These are phyloP conservation scores for Poeciliopsis gracilis DNA, from an alignment of 2,797 vertebrate species.

Conservation along the genomic window DNA sequence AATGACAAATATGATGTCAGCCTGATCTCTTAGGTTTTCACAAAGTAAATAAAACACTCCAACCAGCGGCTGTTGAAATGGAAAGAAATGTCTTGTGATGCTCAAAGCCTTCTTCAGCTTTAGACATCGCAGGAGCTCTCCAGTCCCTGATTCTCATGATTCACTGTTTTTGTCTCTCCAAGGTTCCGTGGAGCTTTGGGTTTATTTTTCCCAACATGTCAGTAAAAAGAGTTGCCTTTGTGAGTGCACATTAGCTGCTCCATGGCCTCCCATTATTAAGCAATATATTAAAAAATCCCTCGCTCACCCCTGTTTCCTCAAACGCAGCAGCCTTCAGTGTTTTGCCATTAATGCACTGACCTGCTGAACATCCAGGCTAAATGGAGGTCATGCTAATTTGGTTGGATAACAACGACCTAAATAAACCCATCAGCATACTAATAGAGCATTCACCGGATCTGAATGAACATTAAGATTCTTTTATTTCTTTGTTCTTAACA, in stretches of 20 bases:
- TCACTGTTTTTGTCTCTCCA: slow-evolving; percentile 22
- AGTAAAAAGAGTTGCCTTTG: slow-evolving; percentile 5
- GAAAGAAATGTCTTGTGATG: background rate
- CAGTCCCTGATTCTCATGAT: slow-evolving; percentile 7
- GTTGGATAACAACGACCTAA: slow-evolving; percentile 50
- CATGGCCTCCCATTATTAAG: slow-evolving; percentile 31
- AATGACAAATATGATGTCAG: slow-evolving; percentile 7
- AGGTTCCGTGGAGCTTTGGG: slow-evolving; percentile 1
- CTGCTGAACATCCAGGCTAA: slow-evolving; percentile 48
- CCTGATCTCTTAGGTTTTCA: slow-evolving; percentile 9
- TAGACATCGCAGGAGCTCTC: slow-evolving; percentile 15
- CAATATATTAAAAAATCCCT: slow-evolving; percentile 44
- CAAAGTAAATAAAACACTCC: slow-evolving; percentile 12
- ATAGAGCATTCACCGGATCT: slow-evolving; percentile 56
- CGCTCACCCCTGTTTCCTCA: slow-evolving; percentile 26
- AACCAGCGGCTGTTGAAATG: background rate
- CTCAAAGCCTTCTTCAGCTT: slow-evolving; percentile 13
- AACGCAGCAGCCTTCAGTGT: slow-evolving; percentile 34
- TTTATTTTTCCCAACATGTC: slow-evolving; percentile 14
- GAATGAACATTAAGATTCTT: slow-evolving; percentile 52
- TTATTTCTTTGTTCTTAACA: slow-evolving; percentile 49
- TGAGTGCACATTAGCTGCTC: slow-evolving; percentile 23
- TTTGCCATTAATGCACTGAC: slow-evolving; percentile 54
- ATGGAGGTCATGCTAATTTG: slow-evolving; percentile 49
- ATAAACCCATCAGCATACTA: slow-evolving; percentile 56